Conservation (phyloP, 2,797 vertebrate species). For the Eutrigla gurnardus region DNA sequence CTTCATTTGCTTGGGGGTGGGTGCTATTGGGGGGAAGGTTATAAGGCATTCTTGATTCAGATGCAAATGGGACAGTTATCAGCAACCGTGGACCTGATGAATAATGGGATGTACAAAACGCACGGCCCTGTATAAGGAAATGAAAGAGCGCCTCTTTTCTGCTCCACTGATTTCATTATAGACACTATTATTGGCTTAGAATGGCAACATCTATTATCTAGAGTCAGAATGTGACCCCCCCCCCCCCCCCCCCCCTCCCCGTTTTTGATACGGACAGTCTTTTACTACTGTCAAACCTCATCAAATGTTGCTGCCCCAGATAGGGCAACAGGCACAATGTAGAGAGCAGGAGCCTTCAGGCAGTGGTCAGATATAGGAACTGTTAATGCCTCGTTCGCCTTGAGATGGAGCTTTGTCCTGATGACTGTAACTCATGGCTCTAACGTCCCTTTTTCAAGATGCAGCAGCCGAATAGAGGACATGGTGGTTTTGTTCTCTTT, state of each 20-base stretch:
- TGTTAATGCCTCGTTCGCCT: constrained; percentile 52
- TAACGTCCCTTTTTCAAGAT: constrained; percentile 19
- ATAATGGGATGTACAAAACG: constrained; percentile 84
- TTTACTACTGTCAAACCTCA: constrained; percentile 82
- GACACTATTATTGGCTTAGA: constrained; percentile 87
- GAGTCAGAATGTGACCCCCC: constrained; percentile 77
- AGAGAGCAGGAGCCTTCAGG: constrained; percentile 59
- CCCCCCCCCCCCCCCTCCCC: constrained; percentile 45
- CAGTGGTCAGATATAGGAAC: constrained; percentile 60
- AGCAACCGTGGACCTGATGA: constrained; percentile 78
- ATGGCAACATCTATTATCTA: constrained; percentile 87
- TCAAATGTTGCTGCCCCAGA: constrained; percentile 78
- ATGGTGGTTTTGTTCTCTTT: constrained; percentile 4
- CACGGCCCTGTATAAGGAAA: constrained; percentile 82
- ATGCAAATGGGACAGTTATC: constrained; percentile 87
- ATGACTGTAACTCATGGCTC: constrained; percentile 18
- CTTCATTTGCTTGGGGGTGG: constrained; percentile 76
- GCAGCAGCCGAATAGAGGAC: not conserved
- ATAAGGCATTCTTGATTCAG: constrained; percentile 84
- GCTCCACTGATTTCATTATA: constrained; percentile 88
- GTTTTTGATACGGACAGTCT: constrained; percentile 72
- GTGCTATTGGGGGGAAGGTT: constrained; percentile 66
- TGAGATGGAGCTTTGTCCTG: constrained; percentile 50
- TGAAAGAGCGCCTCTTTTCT: constrained; percentile 88
- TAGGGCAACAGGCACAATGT: constrained; percentile 66